Evolutionary conservation across 1,140 invertebrate genomes (phyloP).

Genomic region (Pachypeltis micranthus): DNA sequence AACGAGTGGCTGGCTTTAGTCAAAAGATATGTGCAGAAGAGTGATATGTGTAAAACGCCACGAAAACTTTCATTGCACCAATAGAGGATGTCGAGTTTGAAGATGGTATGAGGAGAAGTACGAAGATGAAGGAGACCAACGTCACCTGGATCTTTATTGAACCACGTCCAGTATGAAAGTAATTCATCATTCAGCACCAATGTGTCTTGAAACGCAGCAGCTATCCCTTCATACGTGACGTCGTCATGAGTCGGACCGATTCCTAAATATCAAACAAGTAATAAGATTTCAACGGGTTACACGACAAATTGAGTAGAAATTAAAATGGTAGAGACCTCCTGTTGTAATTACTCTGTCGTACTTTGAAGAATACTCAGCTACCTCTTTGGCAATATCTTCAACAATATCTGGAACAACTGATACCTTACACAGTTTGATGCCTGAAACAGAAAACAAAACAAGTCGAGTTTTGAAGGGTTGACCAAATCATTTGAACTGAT

Average conservation of each 20-base stretch:
- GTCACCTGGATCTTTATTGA: slow-evolving; percentile 18
- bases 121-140: too few relatives aligned
- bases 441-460: neutral
- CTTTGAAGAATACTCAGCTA: slow-evolving; percentile 47
- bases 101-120: too few relatives aligned
- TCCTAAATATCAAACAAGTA: too few relatives aligned
- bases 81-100: too few relatives aligned
- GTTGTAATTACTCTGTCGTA: slow-evolving; percentile 59
- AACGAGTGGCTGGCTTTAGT: too few relatives aligned
- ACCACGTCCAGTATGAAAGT: slow-evolving; percentile 42
- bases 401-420: slow-evolving; percentile 57
- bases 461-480: too few relatives aligned
- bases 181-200: slow-evolving; percentile 46
- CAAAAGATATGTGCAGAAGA: too few relatives aligned
- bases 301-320: too few relatives aligned
- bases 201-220: slow-evolving; percentile 52
- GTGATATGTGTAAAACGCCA: too few relatives aligned
- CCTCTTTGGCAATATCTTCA: slow-evolving; percentile 55
- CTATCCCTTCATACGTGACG: slow-evolving; percentile 66
- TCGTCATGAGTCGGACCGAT: slow-evolving; percentile 80
- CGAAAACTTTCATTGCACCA: too few relatives aligned
- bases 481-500: too few relatives aligned
- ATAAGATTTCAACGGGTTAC: too few relatives aligned
- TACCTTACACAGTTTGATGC: slow-evolving; percentile 52
- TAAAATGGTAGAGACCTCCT: slow-evolving; percentile 40